Conservation (phyloP, 2,797 vertebrate species). For the Chaetodon trifasciatus region DNA sequence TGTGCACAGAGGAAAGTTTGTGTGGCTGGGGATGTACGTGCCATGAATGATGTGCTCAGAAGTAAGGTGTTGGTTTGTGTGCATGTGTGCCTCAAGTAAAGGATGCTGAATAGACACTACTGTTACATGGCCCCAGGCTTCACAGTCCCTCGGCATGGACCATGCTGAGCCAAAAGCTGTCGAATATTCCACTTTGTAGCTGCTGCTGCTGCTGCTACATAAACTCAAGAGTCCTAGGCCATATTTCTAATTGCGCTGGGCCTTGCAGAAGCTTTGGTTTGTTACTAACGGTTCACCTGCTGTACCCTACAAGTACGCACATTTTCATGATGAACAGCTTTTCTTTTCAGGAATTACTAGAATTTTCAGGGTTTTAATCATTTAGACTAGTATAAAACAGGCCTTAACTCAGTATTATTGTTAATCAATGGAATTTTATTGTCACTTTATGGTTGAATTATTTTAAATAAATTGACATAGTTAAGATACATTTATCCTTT, state of each 20-base stretch:
- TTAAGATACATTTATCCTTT: neutral
- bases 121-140: conserved; percentile 41
- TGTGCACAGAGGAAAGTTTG: conserved; percentile 35
- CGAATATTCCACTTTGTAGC: conserved; percentile 14
- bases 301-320: neutral
- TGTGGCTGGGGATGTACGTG: conserved; percentile 19
- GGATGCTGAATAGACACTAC: conserved; percentile 58
- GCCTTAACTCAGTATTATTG: neutral
- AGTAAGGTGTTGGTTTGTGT: neutral
- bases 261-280: neutral
- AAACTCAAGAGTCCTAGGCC: conserved; percentile 6
- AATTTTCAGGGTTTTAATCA: neutral
- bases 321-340: neutral
- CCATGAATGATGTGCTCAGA: conserved; percentile 31
- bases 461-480: neutral
- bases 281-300: neutral
- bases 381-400: neutral
- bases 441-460: neutral
- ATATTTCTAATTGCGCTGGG: conserved; percentile 2
- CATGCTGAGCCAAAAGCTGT: conserved; percentile 36
- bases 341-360: neutral
- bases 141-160: conserved; percentile 10
- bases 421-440: neutral
- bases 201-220: conserved; percentile 18
- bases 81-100: conserved; percentile 15